Percentiles rank a stretch among this genome's conserved stretches.
These are phyloP conservation scores for Cephus spinipes DNA, from an alignment of 2,888 invertebrate genomes.

Conservation along the genomic window DNA sequence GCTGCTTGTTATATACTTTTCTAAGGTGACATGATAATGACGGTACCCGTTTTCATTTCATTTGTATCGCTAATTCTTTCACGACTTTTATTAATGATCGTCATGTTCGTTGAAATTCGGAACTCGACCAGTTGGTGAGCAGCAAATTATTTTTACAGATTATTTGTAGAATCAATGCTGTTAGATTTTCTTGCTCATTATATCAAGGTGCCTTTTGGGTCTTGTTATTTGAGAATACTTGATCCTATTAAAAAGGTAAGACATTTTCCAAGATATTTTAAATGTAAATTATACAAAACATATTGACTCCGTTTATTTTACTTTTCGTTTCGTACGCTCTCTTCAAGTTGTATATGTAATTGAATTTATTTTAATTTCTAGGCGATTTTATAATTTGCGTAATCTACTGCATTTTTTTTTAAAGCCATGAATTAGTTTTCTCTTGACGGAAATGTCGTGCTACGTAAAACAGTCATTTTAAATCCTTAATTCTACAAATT, in stretches of 20 bases:
- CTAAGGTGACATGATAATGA: background rate
- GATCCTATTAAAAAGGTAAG: background rate
- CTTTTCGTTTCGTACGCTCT: too few relatives aligned
- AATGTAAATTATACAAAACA: background rate
- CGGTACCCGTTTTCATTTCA: background rate
- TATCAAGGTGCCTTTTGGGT: background rate
- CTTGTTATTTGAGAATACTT: background rate
- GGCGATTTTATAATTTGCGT: too few relatives aligned
- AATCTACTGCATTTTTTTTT: too few relatives aligned
- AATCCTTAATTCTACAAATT: too few relatives aligned
- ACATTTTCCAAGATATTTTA: background rate
- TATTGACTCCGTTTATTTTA: background rate
- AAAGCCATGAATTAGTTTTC: too few relatives aligned
- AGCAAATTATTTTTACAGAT: background rate
- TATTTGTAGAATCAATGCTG: background rate
- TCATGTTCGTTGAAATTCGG: background rate
- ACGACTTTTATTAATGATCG: background rate
- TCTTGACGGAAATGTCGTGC: too few relatives aligned
- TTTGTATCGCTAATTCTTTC: background rate
- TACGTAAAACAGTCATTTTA: too few relatives aligned
- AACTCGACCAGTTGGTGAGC: background rate
- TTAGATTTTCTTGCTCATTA: background rate
- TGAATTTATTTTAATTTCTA: too few relatives aligned
- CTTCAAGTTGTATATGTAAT: too few relatives aligned
- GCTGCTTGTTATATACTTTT: background rate